Base-by-base conservation (phyloP, 2,888 invertebrate genomes). In the Cerastis rubricosa region DNA sequence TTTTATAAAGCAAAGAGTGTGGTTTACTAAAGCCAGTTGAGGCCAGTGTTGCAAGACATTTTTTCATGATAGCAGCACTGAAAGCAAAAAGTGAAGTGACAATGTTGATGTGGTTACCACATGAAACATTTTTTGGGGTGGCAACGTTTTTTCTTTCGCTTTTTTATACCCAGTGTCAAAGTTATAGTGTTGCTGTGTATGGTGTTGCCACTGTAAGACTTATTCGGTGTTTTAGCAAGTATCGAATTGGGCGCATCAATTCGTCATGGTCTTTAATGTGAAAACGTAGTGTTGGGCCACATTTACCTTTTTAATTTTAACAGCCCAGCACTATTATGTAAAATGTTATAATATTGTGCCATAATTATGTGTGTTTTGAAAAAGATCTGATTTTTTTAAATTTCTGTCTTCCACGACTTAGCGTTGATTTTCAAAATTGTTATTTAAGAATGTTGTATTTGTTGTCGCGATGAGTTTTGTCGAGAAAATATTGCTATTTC, bases 391-490 rank as follows among this genome's bases (percentile, higher is more conserved):
- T 74, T 61, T 74, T 78, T 49, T 73, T 78, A 71, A 70, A 84
- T 79, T 81, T 85, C 76, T 85, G 91, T 93, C 92, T 93, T 93
- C 92, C 93, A 91, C 81, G 86, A 84, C 81, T 86, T 82, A 83
- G 73, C 65, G 74, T 88, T 88, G 76, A 80, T 83, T 83, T 85
- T 75, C 69, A 74, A 77, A 75, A 84, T 78, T 81, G 77, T 88
- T 86, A 70, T 79, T 84, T 85, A 59, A 74, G 81, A 79, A 78
- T 76, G 83, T 86, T 81, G 83, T 69, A 89, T 87, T 83, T 84
- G 81, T 78, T 83, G 78, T 85, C 81, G 78, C 85, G 69, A 83
- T 89, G 57, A 76, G 81, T 81, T 84, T 68, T 76, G 82, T 80
- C 71, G 74, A 82, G 71, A 80, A 81, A 80, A 82, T 83, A 85